Conservation (phyloP, 1,140 invertebrate genomes). For the Subanguina moxae region DNA sequence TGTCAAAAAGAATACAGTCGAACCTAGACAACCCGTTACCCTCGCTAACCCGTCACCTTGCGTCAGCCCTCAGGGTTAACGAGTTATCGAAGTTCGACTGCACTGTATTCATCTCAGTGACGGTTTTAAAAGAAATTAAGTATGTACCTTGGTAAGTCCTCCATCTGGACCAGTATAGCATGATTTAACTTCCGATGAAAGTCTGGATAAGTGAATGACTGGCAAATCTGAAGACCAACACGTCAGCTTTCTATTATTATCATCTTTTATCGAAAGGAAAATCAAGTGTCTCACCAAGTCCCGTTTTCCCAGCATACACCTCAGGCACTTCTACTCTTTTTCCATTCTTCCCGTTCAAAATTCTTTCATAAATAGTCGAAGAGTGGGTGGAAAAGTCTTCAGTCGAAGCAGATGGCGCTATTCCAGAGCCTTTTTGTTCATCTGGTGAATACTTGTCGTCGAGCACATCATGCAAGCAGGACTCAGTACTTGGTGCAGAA, state of each 20-base stretch:
- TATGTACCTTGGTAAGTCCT: slow-evolving; percentile 69
- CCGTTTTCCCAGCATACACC: slow-evolving; percentile 53
- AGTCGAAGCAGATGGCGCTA: not conserved
- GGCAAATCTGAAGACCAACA: slow-evolving; percentile 51
- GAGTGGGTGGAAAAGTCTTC: slow-evolving; percentile 15
- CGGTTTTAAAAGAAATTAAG: not conserved
- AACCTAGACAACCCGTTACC: too few species aligned
- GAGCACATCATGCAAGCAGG: slow-evolving; percentile 8
- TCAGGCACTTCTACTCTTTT: slow-evolving; percentile 41
- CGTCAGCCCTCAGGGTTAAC: too few species aligned
- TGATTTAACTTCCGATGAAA: slow-evolving; percentile 64
- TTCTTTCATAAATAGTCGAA: slow-evolving; percentile 39
- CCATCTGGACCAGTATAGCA: slow-evolving; percentile 74
- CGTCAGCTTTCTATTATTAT: slow-evolving; percentile 36
- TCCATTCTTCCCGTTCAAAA: slow-evolving; percentile 47
- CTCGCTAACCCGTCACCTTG: too few species aligned
- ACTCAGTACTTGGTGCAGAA: slow-evolving; percentile 12
- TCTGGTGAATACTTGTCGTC: slow-evolving; percentile 13
- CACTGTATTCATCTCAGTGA: too few species aligned
- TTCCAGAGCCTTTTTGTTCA: not conserved
- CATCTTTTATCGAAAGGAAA: not conserved
- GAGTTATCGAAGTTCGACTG: too few species aligned
- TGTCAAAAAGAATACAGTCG: too few species aligned
- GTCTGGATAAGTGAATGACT: slow-evolving; percentile 49
- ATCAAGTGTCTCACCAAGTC: slow-evolving; percentile 8